A percentile compares a stretch with the other conserved stretches of the same genome.
These are phyloP conservation scores for Chironomus striatipennis DNA, from an alignment of 1,140 invertebrate species.

Conservation along the genomic window DNA sequence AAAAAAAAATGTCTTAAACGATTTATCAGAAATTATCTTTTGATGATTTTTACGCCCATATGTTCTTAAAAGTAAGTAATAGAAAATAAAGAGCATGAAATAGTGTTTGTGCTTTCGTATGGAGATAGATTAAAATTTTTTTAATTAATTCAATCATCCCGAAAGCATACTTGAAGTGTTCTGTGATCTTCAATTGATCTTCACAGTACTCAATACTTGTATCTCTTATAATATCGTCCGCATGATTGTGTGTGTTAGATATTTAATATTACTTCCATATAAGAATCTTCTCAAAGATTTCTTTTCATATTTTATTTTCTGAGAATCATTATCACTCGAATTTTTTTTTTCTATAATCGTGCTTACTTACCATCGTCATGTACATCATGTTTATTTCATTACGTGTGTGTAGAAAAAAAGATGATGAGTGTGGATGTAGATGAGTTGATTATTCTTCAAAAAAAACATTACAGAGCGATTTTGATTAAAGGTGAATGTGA, in stretches of 20 bases:
- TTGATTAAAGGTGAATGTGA: slow-evolving; percentile 5
- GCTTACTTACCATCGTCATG: too few relatives aligned
- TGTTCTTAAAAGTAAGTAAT: neutral
- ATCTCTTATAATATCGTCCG: neutral
- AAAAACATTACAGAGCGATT: slow-evolving; percentile 13
- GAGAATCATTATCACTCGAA: slow-evolving; percentile 14
- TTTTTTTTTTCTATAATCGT: neutral
- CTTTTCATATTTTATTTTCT: neutral
- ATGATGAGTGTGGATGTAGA: neutral
- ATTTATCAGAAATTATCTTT: slow-evolving; percentile 10
- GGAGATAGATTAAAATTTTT: neutral
- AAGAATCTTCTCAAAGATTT: too few relatives aligned
- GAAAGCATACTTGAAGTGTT: slow-evolving; percentile 10
- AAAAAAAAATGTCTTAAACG: neutral
- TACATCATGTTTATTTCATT: neutral
- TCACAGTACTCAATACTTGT: slow-evolving; percentile 12
- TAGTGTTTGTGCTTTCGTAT: neutral
- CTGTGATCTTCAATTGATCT: slow-evolving; percentile 22
- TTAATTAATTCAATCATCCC: slow-evolving; percentile 14
- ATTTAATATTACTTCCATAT: neutral
- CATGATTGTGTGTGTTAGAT: neutral
- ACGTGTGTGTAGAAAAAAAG: neutral
- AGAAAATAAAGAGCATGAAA: neutral
- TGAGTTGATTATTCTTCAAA: neutral
- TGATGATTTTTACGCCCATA: slow-evolving; percentile 4